phyloP scores from a whole-genome alignment of 2,888 invertebrate genomes.

The Acholoe squamosa region DNA sequence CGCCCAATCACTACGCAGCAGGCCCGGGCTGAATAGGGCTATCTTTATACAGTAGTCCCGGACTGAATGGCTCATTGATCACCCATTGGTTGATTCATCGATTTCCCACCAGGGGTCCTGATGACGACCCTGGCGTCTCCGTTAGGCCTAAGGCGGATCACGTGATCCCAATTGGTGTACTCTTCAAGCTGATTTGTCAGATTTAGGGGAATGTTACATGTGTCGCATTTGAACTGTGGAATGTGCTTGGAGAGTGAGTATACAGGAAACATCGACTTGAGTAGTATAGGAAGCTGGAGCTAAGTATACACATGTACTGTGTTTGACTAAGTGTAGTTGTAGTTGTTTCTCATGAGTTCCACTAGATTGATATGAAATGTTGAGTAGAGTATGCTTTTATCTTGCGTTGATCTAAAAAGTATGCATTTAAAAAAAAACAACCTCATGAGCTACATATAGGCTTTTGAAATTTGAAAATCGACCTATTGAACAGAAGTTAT shows the following conservation, averaged over 20 bases:
- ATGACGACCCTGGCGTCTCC: background rate
- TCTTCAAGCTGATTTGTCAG: no score
- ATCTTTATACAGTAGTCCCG: background rate
- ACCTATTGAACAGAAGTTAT: no score
- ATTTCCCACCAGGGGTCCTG: background rate
- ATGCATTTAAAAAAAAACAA: no score
- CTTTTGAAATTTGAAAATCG: no score
- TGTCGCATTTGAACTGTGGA: background rate
- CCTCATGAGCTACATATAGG: no score
- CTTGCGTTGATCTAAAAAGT: no score
- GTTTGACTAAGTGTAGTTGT: no score
- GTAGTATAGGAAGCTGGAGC: background rate
- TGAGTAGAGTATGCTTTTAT: no score
- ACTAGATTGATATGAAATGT: no score
- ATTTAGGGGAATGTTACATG: no score
- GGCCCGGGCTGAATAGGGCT: background rate
- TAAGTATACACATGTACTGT: background rate
- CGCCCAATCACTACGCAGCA: background rate
- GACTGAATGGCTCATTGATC: constrained; percentile 1
- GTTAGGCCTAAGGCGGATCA: background rate
- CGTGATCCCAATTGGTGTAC: background rate
- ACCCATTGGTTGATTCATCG: constrained; percentile 18
- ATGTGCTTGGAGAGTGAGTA: background rate
- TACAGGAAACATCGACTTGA: background rate
- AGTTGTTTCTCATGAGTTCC: no score